Evolutionary conservation across 2,797 vertebrate genomes (phyloP).

Genomic region (Leucoraja ocellata): DNA sequence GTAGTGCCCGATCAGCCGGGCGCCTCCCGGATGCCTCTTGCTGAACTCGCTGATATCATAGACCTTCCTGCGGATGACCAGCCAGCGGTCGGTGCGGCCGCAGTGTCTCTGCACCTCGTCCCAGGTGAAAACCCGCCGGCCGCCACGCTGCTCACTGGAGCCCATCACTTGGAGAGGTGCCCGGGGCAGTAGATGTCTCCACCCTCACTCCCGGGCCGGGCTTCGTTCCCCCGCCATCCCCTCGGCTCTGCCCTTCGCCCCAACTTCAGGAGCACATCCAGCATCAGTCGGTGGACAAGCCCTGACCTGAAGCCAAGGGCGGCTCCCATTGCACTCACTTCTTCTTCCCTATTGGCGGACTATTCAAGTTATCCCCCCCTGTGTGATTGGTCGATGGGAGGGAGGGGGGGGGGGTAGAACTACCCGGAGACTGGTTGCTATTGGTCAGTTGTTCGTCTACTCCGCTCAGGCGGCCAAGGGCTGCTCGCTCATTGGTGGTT

Average conservation of each 20-base stretch:
- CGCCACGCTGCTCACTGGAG: conserved; percentile 32
- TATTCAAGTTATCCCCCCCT: too few species aligned
- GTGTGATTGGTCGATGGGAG: background rate
- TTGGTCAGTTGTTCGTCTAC: background rate
- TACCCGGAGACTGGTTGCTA: background rate
- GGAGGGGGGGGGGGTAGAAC: too few species aligned
- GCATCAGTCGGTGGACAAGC: background rate
- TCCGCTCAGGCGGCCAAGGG: background rate
- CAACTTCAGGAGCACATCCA: background rate
- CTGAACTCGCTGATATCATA: conserved; percentile 47
- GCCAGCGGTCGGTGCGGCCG: background rate
- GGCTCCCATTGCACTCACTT: too few species aligned
- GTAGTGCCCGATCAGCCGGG: conserved; percentile 54
- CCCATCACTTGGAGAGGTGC: conserved; percentile 2
- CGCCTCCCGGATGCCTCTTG: conserved; percentile 42
- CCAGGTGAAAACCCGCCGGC: background rate
- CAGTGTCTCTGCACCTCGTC: conserved; percentile 40
- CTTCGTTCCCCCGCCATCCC: background rate
- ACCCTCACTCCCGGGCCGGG: background rate
- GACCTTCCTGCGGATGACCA: conserved; percentile 23
- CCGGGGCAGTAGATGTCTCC: background rate
- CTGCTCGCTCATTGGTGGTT: background rate
- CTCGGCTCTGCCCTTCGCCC: background rate
- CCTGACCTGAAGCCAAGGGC: too few species aligned
- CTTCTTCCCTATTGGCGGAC: background rate